phyloP scores from a whole-genome alignment of 2,797 vertebrate species.

The Sebastes taczanowskii region DNA sequence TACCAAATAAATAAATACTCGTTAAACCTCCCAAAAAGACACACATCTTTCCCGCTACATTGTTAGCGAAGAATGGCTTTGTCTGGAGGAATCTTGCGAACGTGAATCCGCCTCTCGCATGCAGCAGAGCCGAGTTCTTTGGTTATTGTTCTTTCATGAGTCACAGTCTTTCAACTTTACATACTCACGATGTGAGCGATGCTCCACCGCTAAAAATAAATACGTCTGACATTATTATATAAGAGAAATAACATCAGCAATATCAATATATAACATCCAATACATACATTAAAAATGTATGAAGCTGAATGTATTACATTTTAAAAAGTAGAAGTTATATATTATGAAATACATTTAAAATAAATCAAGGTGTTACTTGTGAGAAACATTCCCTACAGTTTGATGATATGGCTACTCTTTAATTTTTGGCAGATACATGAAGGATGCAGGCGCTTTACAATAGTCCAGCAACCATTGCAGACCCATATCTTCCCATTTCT shows the following conservation, averaged over 20 bases:
- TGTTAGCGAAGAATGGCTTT: neutral
- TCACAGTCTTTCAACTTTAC: neutral
- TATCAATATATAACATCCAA: neutral
- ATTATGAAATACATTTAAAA: neutral
- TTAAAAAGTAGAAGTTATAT: neutral
- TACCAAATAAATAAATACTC: neutral
- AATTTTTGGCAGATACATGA: neutral
- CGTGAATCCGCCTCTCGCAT: neutral
- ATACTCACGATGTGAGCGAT: neutral
- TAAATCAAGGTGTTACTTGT: neutral
- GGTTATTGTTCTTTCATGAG: neutral
- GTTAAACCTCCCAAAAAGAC: neutral
- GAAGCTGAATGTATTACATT: neutral
- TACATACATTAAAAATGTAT: neutral
- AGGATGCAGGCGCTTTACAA: neutral
- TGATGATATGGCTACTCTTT: neutral
- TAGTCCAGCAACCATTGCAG: slow-evolving; percentile 25
- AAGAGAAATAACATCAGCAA: neutral
- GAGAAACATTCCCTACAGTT: neutral
- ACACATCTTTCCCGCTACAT: neutral
- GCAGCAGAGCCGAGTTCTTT: neutral
- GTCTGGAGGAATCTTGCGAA: neutral
- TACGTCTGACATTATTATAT: neutral
- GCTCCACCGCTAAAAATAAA: neutral
- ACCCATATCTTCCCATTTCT: slow-evolving; percentile 13